A percentile compares a stretch with the other conserved stretches of the same genome.
These are phyloP conservation scores for Lathronympha strigana DNA, from an alignment of 2,888 invertebrate species.

Conservation along the genomic window DNA sequence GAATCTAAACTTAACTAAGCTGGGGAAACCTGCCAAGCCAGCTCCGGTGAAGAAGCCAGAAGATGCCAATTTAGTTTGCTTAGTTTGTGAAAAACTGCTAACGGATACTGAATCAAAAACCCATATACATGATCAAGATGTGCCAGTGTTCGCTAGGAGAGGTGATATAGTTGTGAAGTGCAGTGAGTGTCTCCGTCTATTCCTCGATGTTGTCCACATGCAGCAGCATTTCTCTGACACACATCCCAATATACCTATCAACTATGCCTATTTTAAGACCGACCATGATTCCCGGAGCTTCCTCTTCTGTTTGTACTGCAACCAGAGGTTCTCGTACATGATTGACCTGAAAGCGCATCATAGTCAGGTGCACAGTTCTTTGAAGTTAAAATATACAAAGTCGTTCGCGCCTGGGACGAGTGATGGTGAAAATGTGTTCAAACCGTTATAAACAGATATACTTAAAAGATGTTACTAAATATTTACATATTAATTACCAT, in stretches of 20 bases:
- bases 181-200: constrained; percentile 66
- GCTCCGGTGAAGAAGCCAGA: constrained; percentile 17
- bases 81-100: constrained; percentile 63
- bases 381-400: constrained; percentile 50
- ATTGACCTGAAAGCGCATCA: constrained; percentile 60
- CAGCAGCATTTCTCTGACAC: constrained; percentile 63
- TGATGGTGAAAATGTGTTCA: constrained; percentile 19
- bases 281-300: constrained; percentile 51
- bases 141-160: constrained; percentile 58
- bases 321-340: constrained; percentile 53
- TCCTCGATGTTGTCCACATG: constrained; percentile 57
- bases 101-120: constrained; percentile 46
- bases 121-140: constrained; percentile 58
- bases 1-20: constrained; percentile 41
- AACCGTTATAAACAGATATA: constrained; percentile 26
- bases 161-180: constrained; percentile 76
- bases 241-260: constrained; percentile 54
- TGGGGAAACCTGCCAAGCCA: constrained; percentile 21
- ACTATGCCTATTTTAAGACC: constrained; percentile 61
- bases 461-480: constrained; percentile 42
- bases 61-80: constrained; percentile 54
- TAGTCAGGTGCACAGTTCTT: constrained; percentile 50
- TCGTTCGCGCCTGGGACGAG: constrained; percentile 10
- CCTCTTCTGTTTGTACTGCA: constrained; percentile 55
- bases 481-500: no score